Base-by-base conservation (phyloP, 2,797 vertebrate species). In the Podarcis lilfordi region DNA sequence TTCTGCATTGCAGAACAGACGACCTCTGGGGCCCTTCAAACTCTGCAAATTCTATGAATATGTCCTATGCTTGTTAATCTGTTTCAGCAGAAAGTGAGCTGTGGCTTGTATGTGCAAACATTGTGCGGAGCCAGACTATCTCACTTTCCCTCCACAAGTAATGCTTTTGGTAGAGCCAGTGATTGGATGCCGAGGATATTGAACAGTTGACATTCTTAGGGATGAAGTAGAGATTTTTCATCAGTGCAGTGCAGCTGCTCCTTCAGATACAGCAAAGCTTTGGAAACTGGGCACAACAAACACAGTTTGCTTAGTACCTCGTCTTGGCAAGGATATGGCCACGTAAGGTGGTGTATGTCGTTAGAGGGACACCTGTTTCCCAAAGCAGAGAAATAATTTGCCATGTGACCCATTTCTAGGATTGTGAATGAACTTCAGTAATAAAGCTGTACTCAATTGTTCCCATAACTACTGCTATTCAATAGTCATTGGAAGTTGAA, bases 101-200 rank as follows among this genome's bases (percentile, higher is more conserved):
- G 50, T 55, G 50, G 50, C 50, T 55, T 55, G 13, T 55, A 50
- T 29, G 76, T 0, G 32, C 0, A 85, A 85, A 90, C 40, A 87
- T 92, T 89, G 71, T 66, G 50, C 76, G 59, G 85, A 89, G 91
- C 89, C 94, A 93, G 84, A 35, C 2, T 0, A 75, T 91, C 89
- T 86, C 86, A 21, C 66, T 94, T 82, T 76, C 37, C 2, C 50
- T 89, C 75, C 66, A 77, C 32, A 23, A 87, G 86, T 0, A 88
- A 43, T 0, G 1, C 29, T 92, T 21, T 90, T 95, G 93, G 91
- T 91, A 94, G 77, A 88, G 64, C 89, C 91, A 81, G 8, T 88
- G 85, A 77, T 72, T 59, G 88, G 91, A 81, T 9, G 50, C 55
- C 90, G 61, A 91, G 71, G 80, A 71, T 92, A 92, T 86, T 25